Evolutionary conservation across 2,888 invertebrate species (phyloP).

Genomic region (Conomelus anceps): DNA sequence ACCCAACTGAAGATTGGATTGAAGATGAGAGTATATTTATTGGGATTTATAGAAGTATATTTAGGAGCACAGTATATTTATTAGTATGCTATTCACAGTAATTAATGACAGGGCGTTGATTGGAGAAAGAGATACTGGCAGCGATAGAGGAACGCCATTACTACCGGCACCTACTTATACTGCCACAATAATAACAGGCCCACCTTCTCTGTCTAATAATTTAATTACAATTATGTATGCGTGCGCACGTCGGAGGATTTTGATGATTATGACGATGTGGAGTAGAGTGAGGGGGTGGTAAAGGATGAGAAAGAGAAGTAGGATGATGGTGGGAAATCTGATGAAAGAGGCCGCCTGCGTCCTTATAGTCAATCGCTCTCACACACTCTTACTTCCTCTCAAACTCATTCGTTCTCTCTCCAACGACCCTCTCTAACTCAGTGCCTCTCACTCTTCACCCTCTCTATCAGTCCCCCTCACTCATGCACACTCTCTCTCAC

Average conservation of each 20-base stretch:
- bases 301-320: constrained; percentile 5
- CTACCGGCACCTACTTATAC: not conserved
- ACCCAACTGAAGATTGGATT: too few species aligned
- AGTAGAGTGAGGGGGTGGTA: constrained; percentile 6
- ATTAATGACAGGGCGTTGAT: not conserved
- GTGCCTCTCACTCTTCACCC: not conserved
- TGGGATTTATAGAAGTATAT: not conserved
- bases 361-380: not conserved
- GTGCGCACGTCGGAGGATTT: not conserved
- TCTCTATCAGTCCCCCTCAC: not conserved
- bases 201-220: not conserved
- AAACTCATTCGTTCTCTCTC: too few species aligned
- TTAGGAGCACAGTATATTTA: not conserved
- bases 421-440: too few species aligned
- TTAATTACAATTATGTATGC: not conserved
- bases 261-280: not conserved
- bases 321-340: not conserved
- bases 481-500: not conserved
- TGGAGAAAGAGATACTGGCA: not conserved
- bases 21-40: too few species aligned
- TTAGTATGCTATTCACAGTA: not conserved
- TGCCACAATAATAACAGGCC: not conserved
- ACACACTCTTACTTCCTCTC: not conserved
- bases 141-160: not conserved
- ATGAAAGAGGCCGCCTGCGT: not conserved